Conservation (phyloP, 1,140 invertebrate species). For the Rhynchophorus ferrugineus region DNA sequence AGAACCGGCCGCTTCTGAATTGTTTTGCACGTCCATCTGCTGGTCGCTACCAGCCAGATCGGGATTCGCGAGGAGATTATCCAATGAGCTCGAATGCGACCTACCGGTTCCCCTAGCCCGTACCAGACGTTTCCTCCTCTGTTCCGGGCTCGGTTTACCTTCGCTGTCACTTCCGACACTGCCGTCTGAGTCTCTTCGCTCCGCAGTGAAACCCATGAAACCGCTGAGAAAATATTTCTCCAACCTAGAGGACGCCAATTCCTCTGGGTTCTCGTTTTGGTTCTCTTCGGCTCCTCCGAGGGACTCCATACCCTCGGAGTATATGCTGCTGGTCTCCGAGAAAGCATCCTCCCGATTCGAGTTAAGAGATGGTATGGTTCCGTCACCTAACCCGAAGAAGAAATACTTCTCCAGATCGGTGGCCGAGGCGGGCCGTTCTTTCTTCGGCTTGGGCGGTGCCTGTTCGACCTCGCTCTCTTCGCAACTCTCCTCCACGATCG, state of each 20-base stretch:
- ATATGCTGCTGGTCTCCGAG: conserved; percentile 82
- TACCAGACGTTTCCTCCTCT: conserved; percentile 69
- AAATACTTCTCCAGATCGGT: conserved; percentile 89
- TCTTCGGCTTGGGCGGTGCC: conserved; percentile 45
- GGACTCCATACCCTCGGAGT: conserved; percentile 73
- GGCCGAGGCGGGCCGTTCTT: conserved; percentile 57
- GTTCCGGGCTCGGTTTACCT: conserved; percentile 76
- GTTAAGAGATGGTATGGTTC: conserved; percentile 46
- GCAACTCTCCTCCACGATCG: conserved; percentile 89
- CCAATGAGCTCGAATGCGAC: conserved; percentile 70
- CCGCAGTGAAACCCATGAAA: conserved; percentile 71
- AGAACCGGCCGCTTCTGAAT: conserved; percentile 57
- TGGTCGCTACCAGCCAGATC: conserved; percentile 47
- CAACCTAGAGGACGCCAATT: conserved; percentile 72
- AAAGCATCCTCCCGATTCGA: conserved; percentile 56
- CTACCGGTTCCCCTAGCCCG: conserved; percentile 69
- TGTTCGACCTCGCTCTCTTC: conserved; percentile 79
- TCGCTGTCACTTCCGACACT: conserved; percentile 79
- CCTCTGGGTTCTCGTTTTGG: conserved; percentile 50
- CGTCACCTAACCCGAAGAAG: conserved; percentile 74
- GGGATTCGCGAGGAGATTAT: conserved; percentile 59
- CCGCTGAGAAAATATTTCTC: conserved; percentile 87
- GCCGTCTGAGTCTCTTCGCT: conserved; percentile 69
- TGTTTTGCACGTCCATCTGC: conserved; percentile 35
- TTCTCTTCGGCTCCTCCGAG: conserved; percentile 47